Evolutionary conservation across 2,888 invertebrate species (phyloP).

Genomic region (Drosophila aldrichi): DNA sequence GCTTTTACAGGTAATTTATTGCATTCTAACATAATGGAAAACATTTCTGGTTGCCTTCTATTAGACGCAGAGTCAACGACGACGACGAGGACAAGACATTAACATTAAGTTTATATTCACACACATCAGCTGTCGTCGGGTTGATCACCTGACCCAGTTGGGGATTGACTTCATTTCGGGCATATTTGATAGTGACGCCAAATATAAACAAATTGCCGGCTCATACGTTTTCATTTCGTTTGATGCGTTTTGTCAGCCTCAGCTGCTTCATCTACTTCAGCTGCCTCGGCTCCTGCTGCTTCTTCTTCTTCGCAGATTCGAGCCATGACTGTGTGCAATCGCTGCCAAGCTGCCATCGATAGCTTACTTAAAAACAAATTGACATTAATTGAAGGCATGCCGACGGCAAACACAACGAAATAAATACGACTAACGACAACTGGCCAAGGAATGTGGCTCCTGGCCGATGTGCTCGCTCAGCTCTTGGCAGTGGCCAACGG

Average conservation of each 20-base stretch:
- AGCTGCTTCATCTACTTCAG: conserved; percentile 24
- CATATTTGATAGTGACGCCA: conserved; percentile 65
- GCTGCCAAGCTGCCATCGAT: conserved; percentile 65
- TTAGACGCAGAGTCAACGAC: conserved; percentile 45
- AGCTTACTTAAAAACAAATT: conserved; percentile 82
- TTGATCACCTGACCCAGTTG: conserved; percentile 71
- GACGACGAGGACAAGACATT: conserved; percentile 60
- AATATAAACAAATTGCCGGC: conserved; percentile 74
- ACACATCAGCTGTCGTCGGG: conserved; percentile 74
- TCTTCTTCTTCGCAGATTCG: neutral
- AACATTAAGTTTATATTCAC: conserved; percentile 79
- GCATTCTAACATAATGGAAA: conserved; percentile 82
- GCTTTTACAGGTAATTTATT: conserved; percentile 83
- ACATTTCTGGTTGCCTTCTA: conserved; percentile 77
- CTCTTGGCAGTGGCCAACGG: neutral
- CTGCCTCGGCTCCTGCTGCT: neutral
- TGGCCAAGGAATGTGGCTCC: conserved; percentile 53
- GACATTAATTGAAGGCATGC: conserved; percentile 84
- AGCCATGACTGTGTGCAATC: conserved; percentile 2
- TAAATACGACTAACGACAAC: conserved; percentile 76
- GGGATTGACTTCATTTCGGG: conserved; percentile 27
- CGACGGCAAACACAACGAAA: conserved; percentile 80
- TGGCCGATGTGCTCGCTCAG: conserved; percentile 7
- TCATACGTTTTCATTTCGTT: conserved; percentile 74
- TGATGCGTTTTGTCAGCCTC: conserved; percentile 63